Evolutionary conservation across 2,113 vertebrate species (phyloP).

Genomic region (Gymnarchus niloticus): DNA sequence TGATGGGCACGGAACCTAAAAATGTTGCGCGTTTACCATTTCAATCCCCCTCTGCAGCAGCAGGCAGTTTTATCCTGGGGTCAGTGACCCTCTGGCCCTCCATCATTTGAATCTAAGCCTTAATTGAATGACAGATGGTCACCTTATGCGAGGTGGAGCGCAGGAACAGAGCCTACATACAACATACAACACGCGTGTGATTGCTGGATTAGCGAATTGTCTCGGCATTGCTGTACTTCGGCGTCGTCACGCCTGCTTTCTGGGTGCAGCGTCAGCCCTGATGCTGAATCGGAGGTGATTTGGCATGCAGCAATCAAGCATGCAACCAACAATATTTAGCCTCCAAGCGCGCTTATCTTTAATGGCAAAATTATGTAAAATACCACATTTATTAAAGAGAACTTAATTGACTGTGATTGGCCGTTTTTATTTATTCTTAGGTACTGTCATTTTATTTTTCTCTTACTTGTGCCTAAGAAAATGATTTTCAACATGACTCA

Average conservation of each 20-base stretch:
- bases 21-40: slow-evolving; percentile 69
- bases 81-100: slow-evolving; percentile 69
- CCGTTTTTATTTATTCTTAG: neutral
- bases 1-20: slow-evolving; percentile 27
- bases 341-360: neutral
- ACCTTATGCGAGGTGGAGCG: slow-evolving; percentile 60
- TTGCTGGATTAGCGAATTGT: neutral
- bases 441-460: neutral
- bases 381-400: neutral
- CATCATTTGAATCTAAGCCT: slow-evolving; percentile 68
- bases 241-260: neutral
- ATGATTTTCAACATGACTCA: neutral
- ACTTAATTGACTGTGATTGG: neutral
- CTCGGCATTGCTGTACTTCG: neutral
- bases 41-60: slow-evolving; percentile 67
- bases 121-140: slow-evolving; percentile 83
- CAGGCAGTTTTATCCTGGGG: slow-evolving; percentile 68
- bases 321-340: neutral
- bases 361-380: neutral
- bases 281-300: neutral
- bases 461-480: too few species aligned
- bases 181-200: neutral
- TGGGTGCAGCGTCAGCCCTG: neutral
- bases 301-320: neutral
- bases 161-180: neutral